Evolutionary conservation across 2,113 vertebrate genomes (phyloP).

Genomic region (Oreochromis aureus): DNA sequence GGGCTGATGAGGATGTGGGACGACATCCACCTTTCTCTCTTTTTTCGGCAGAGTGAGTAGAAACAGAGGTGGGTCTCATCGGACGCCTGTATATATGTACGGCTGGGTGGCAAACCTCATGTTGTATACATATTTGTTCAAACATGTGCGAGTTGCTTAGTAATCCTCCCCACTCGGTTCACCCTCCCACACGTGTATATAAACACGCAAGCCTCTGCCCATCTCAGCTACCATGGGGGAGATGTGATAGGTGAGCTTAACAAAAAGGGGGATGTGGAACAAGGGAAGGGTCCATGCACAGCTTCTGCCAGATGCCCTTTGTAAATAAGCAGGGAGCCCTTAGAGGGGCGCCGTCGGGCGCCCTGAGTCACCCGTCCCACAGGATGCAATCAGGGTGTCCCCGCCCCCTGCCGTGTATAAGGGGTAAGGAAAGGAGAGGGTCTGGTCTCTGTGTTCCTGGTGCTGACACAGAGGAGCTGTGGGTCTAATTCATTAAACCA

Average conservation of each 20-base stretch:
- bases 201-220: conserved; percentile 40
- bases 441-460: conserved; percentile 91
- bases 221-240: conserved; percentile 8
- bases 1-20: conserved; percentile 20
- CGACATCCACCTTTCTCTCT: conserved; percentile 19
- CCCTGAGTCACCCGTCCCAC: conserved; percentile 67
- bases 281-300: conserved; percentile 18
- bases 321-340: conserved; percentile 63
- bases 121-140: conserved; percentile 67
- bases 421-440: conserved; percentile 30
- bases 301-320: conserved; percentile 87
- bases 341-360: conserved; percentile 46
- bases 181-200: conserved; percentile 43
- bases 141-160: conserved; percentile 49
- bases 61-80: conserved; percentile 37
- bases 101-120: conserved; percentile 66
- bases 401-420: conserved; percentile 51
- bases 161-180: conserved; percentile 25
- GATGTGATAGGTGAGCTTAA: conserved; percentile 14
- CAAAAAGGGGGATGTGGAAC: neutral
- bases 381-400: conserved; percentile 90
- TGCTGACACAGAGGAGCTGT: conserved; percentile 87
- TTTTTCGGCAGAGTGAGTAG: neutral
- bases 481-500: conserved; percentile 99
- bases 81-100: conserved; percentile 38